Evolutionary conservation across 1,140 invertebrate genomes (phyloP), one percentile per base, ranked within the genome.

Genomic region (Popillia japonica): DNA sequence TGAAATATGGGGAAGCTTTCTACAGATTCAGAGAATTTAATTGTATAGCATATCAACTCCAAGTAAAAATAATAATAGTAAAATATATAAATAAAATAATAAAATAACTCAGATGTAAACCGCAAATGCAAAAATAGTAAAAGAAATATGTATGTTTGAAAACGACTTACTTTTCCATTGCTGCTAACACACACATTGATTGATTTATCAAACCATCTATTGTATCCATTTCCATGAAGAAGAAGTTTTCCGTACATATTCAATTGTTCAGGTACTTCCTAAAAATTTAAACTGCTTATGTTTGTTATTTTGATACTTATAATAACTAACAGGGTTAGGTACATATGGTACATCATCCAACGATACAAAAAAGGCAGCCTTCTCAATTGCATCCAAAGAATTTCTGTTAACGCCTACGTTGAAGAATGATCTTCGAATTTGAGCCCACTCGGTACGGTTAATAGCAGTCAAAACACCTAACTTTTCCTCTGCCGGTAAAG

Each of bases 151-250:
- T 34, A 2, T 34, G 27, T 34, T 34, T 34, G 27, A 34, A 34
- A 34, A 34, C 27, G 27, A 91, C 92, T 91, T 88, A 99, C 96
- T 81, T 95, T 91, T 84, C 96, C 98, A 89, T 99, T 99, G 55
- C 88, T 93, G 78, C 93, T 95, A 81, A 99, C 91, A 83, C 98
- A 97, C 0, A 99, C 88, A 72, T 95, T 99, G 88, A 99, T 99
- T n/a, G 97, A 98, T 88, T 99, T 99, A 88, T 99, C 98, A 88
- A 99, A 99, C 98, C 98, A 99, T 76, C 98, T 90, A 85, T 99
- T 95, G 86, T 96, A 93, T 6, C 97, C 98, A 85, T 97, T 98
- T 72, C 98, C 98, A 87, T 99, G 98, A 0, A 99, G 89, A 84
- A 99, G 90, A 75, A 92, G 89, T 77, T 92, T 91, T 4, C 96